Conservation (phyloP, 2,797 vertebrate genomes). For the Danio choprae region DNA sequence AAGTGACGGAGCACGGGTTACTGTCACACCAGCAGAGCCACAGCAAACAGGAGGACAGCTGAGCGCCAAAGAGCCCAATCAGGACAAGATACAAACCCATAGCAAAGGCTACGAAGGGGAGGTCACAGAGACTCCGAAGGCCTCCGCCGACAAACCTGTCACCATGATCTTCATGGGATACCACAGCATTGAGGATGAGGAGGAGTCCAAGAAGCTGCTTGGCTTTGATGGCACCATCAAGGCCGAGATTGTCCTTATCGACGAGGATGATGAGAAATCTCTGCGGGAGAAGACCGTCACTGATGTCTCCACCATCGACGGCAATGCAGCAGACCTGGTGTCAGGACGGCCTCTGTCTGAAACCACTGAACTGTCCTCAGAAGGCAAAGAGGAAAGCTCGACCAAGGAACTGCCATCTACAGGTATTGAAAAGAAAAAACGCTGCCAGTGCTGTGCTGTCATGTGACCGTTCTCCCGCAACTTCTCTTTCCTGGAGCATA, state of each 20-base stretch:
- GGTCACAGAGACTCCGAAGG: conserved; percentile 72
- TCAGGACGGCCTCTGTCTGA: conserved; percentile 87
- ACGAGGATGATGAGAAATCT: conserved; percentile 95
- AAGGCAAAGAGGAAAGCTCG: conserved; percentile 90
- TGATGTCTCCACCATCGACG: conserved; percentile 87
- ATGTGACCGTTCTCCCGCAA: conserved; percentile 86
- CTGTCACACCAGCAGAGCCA: conserved; percentile 73
- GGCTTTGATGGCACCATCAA: conserved; percentile 93
- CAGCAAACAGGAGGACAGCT: conserved; percentile 79
- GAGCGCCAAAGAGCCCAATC: conserved; percentile 81
- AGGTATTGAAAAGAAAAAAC: conserved; percentile 93
- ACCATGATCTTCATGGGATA: conserved; percentile 99
- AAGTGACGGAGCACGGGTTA: conserved; percentile 72
- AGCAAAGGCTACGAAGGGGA: conserved; percentile 59
- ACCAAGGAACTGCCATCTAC: conserved; percentile 82
- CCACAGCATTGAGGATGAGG: conserved; percentile 90
- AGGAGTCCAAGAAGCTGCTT: conserved; percentile 92
- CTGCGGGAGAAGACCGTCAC: conserved; percentile 94
- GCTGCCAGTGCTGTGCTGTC: conserved; percentile 98
- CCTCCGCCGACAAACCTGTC: conserved; percentile 86
- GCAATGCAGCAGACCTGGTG: conserved; percentile 91
- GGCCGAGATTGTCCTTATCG: conserved; percentile 89
- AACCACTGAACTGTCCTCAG: conserved; percentile 90
- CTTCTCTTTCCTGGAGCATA: conserved; percentile 77
- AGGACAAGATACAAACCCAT: conserved; percentile 70